Percentiles rank a stretch among this genome's conserved stretches.
These are phyloP conservation scores for Chloebia gouldiae DNA, from an alignment of 2,113 vertebrate genomes.

Conservation along the genomic window DNA sequence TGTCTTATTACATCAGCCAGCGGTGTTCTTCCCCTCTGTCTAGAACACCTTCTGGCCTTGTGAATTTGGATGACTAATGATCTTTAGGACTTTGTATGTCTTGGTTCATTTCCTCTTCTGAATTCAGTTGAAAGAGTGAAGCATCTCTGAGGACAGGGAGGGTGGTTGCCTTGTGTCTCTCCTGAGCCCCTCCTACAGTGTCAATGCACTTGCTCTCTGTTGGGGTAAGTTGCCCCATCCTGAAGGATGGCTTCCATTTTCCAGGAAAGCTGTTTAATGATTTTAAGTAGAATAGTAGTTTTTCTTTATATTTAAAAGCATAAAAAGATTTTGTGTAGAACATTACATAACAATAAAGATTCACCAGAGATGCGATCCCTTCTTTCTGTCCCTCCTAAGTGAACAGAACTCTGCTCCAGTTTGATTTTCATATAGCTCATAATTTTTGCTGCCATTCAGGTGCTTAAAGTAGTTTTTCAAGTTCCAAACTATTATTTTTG, in stretches of 20 bases:
- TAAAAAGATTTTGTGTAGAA: not conserved
- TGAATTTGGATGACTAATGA: not conserved
- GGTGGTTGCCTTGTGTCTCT: fast-evolving
- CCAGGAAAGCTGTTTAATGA: not conserved
- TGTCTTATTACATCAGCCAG: not conserved
- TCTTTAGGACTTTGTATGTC: not conserved
- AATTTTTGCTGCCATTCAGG: not conserved
- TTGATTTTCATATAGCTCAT: not conserved
- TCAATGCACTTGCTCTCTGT: not conserved
- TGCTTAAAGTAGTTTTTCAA: not conserved
- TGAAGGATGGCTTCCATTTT: not conserved
- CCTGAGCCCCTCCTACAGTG: not conserved
- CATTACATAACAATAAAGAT: not conserved
- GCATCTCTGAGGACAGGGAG: not conserved
- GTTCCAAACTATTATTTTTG: not conserved
- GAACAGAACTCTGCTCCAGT: not conserved
- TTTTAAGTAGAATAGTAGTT: not conserved
- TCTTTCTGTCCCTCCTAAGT: not conserved
- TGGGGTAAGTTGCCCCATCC: not conserved
- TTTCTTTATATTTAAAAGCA: not conserved
- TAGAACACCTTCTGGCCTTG: not conserved
- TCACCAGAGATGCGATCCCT: not conserved
- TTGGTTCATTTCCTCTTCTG: not conserved
- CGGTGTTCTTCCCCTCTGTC: not conserved
- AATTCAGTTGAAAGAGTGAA: not conserved